These are phyloP conservation scores for Bedellia somnulentella DNA, from an alignment of 2,888 invertebrate genomes.

Conservation along the genomic window DNA sequence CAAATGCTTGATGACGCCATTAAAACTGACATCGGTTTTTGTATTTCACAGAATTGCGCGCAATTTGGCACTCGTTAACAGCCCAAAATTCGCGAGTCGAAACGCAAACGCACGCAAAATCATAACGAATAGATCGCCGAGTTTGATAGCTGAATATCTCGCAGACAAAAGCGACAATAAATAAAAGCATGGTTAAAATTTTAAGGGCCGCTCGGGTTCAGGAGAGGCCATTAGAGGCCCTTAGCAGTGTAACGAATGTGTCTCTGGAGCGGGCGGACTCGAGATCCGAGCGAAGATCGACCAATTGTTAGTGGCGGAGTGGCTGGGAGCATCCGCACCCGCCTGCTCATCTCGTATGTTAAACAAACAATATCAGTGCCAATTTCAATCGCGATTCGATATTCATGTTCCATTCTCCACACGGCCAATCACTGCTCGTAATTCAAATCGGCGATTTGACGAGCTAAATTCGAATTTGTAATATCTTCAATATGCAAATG, in stretches of 20 bases:
- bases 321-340: no score
- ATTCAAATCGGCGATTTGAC: slow-evolving; percentile 11
- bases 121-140: slow-evolving; percentile 35
- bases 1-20: slow-evolving; percentile 10
- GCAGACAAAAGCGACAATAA: slow-evolving; percentile 40
- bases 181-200: slow-evolving; percentile 53
- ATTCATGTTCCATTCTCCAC: slow-evolving; percentile 4
- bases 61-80: no score
- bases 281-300: slow-evolving; percentile 38
- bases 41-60: no score
- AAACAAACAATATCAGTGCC: slow-evolving; percentile 15
- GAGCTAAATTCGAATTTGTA: slow-evolving; percentile 4
- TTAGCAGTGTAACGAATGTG: slow-evolving; percentile 41
- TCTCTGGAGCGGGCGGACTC: slow-evolving; percentile 17
- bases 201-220: slow-evolving; percentile 39
- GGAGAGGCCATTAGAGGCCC: slow-evolving; percentile 48
- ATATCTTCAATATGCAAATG: background rate
- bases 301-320: slow-evolving; percentile 40
- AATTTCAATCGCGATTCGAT: slow-evolving; percentile 11
- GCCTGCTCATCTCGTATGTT: no score
- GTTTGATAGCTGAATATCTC: slow-evolving; percentile 30
- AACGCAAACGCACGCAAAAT: slow-evolving; percentile 19
- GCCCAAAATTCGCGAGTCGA: slow-evolving; percentile 2
- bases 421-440: background rate
- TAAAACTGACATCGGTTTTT: slow-evolving; percentile 4